A percentile compares a stretch with the other conserved stretches of the same genome.
phyloP scores from a whole-genome alignment of 2,888 invertebrate genomes.

The Atherix ibis region DNA sequence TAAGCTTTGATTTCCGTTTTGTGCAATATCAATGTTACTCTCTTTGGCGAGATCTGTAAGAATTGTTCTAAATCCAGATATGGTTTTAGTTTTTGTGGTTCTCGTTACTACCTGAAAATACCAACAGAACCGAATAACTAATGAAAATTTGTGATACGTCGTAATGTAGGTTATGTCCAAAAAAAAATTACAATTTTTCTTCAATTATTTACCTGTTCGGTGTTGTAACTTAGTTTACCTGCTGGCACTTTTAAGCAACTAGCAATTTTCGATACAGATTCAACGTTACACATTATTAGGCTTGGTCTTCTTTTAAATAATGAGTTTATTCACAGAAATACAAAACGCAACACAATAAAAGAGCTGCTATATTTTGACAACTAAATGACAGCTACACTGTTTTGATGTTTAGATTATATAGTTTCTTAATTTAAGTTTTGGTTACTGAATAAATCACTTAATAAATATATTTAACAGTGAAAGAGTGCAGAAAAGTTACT shows the following conservation, averaged over 20 bases:
- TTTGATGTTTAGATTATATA: too few relatives aligned
- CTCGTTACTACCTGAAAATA: conserved; percentile 35
- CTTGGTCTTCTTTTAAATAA: too few relatives aligned
- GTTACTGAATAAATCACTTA: too few relatives aligned
- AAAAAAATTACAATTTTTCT: background rate
- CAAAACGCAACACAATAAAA: too few relatives aligned
- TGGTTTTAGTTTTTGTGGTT: conserved; percentile 32
- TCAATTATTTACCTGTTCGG: conserved; percentile 35
- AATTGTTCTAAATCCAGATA: conserved; percentile 38
- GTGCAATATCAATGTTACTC: conserved; percentile 25
- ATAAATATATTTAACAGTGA: too few relatives aligned
- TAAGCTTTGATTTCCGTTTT: conserved; percentile 19
- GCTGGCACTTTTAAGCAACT: conserved; percentile 37
- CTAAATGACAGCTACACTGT: too few relatives aligned
- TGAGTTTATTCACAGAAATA: too few relatives aligned
- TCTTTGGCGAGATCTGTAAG: conserved; percentile 34
- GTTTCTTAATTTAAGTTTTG: too few relatives aligned
- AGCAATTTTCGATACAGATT: conserved; percentile 35
- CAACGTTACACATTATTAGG: conserved; percentile 27
- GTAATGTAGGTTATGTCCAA: background rate
- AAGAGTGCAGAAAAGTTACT: too few relatives aligned
- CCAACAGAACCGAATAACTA: background rate
- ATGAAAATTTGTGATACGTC: too few relatives aligned
- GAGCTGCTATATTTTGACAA: too few relatives aligned
- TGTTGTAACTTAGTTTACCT: conserved; percentile 38